These are phyloP conservation scores for Nothobranchius kuhntae DNA, from an alignment of 2,113 vertebrate species.

Conservation along the genomic window DNA sequence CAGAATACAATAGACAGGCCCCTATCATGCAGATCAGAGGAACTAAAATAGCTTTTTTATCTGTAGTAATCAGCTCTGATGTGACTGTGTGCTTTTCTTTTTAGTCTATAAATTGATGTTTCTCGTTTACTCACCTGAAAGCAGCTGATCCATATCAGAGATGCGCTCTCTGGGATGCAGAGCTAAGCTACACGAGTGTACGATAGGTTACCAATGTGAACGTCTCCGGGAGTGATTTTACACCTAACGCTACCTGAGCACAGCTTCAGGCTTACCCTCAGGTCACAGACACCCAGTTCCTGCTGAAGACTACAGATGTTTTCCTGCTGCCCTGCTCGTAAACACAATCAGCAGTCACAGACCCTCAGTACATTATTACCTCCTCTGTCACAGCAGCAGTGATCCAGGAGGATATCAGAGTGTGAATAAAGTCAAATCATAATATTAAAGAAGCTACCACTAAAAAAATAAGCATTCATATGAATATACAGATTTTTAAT, in stretches of 20 bases:
- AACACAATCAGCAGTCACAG: constrained; percentile 26
- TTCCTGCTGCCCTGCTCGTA: constrained; percentile 21
- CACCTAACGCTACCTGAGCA: constrained; percentile 36
- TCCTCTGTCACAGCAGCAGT: neutral
- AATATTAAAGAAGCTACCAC: too few species aligned
- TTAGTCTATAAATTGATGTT: constrained; percentile 28
- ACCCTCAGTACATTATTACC: neutral
- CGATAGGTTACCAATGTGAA: constrained; percentile 12
- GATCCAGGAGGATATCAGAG: neutral
- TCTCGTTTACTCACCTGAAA: constrained; percentile 31
- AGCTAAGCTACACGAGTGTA: constrained; percentile 27
- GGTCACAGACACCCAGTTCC: constrained; percentile 41
- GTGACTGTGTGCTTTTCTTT: constrained; percentile 25
- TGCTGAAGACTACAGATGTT: constrained; percentile 30
- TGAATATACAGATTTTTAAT: too few species aligned
- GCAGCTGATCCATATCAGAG: constrained; percentile 41
- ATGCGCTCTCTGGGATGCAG: neutral
- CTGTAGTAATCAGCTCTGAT: constrained; percentile 44
- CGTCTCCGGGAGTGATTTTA: constrained; percentile 38
- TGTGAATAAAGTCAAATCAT: neutral
- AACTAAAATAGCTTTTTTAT: constrained; percentile 58
- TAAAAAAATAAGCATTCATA: too few species aligned
- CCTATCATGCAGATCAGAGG: constrained; percentile 45
- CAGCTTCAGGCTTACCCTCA: constrained; percentile 50
- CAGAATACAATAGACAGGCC: constrained; percentile 42